phyloP scores from a whole-genome alignment of 2,113 vertebrate species.

The Murina feae region DNA sequence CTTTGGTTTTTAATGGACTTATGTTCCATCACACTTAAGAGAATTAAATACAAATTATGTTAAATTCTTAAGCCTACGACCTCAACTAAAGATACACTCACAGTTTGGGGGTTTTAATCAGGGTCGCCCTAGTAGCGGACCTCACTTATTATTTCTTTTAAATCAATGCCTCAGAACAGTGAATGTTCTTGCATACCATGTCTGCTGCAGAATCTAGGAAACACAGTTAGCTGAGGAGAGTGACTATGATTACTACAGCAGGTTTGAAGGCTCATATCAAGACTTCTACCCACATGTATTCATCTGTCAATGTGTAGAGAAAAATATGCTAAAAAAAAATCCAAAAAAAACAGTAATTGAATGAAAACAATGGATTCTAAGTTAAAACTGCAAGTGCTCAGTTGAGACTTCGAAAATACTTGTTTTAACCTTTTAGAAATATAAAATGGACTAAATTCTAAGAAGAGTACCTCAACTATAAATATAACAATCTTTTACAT shows the following conservation, averaged over 20 bases:
- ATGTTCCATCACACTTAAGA: constrained; percentile 50
- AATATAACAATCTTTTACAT: not conserved
- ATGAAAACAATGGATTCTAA: constrained; percentile 23
- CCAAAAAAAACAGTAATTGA: not conserved
- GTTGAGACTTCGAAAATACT: not conserved
- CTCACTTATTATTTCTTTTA: constrained; percentile 28
- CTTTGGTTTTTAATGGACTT: constrained; percentile 74
- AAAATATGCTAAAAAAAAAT: constrained; percentile 28
- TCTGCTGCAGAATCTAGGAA: constrained; percentile 41
- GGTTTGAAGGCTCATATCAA: constrained; percentile 22
- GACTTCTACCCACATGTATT: not conserved
- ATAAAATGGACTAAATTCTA: not conserved
- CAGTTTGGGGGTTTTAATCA: constrained; percentile 15
- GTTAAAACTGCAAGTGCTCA: constrained; percentile 13
- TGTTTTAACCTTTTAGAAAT: constrained; percentile 14
- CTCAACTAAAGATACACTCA: constrained; percentile 43
- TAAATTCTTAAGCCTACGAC: constrained; percentile 46
- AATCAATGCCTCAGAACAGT: constrained; percentile 42
- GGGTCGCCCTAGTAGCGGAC: not conserved
- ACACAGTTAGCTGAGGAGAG: constrained; percentile 45
- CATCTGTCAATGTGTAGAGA: not conserved
- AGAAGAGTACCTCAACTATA: not conserved
- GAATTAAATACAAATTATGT: constrained; percentile 51
- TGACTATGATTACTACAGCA: constrained; percentile 67
- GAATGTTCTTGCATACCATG: constrained; percentile 43